phyloP scores from a whole-genome alignment of 2,113 vertebrate genomes.

The Polypterus bichir region DNA sequence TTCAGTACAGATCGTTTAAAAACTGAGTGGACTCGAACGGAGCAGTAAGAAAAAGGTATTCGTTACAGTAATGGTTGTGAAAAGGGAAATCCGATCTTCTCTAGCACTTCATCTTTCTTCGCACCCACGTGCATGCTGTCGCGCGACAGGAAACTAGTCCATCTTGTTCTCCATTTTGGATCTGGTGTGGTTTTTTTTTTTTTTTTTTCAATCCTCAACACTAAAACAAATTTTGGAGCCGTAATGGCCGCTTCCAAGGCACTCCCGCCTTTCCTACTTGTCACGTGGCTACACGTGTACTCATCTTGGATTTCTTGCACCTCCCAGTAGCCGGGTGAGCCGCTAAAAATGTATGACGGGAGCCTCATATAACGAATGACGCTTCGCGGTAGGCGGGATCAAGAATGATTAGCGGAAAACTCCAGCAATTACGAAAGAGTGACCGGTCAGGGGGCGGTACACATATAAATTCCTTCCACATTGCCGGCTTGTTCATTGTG shows the following conservation, averaged over 20 bases:
- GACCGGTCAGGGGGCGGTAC: conserved; percentile 20
- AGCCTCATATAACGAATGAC: conserved; percentile 19
- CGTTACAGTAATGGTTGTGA: no score
- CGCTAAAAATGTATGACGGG: no score
- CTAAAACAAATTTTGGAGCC: neutral
- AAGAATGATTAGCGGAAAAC: conserved; percentile 28
- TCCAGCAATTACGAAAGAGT: conserved; percentile 32
- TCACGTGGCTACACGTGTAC: no score
- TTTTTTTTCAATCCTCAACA: neutral
- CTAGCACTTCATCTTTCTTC: no score
- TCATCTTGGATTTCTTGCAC: neutral
- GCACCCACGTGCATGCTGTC: no score
- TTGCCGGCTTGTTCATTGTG: conserved; percentile 47
- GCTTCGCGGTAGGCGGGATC: conserved; percentile 13
- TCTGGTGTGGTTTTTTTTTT: neutral
- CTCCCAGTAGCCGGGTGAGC: neutral
- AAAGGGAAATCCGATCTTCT: no score
- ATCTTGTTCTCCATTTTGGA: neutral
- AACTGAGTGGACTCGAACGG: no score
- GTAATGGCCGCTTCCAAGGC: neutral
- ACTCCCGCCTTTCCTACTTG: no score
- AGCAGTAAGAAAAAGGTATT: no score
- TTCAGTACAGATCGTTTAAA: no score
- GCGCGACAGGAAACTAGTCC: neutral
- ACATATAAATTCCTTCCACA: conserved; percentile 47